These are phyloP conservation scores for Zosterops japonicus DNA, from an alignment of 2,113 vertebrate genomes.

Conservation along the genomic window DNA sequence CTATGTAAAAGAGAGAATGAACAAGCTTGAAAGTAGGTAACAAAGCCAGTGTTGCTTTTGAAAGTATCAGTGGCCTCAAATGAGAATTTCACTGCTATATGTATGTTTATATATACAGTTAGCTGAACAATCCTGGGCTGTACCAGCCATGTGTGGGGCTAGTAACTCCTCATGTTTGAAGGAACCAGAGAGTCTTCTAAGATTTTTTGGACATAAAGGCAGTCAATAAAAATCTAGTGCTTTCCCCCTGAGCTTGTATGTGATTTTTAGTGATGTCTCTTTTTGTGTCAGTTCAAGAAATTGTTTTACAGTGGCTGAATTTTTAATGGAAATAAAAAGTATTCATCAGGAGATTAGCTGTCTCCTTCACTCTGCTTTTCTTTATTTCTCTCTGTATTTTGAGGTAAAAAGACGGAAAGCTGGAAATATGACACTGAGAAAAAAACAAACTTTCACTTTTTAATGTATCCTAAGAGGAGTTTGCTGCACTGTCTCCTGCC, in stretches of 20 bases:
- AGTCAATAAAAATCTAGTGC: neutral
- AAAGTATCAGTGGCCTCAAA: neutral
- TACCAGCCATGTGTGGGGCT: neutral
- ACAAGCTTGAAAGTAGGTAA: neutral
- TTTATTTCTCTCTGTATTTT: neutral
- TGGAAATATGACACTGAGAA: neutral
- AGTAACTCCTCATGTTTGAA: neutral
- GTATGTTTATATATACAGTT: neutral
- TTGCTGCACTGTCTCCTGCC: neutral
- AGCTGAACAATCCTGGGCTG: neutral
- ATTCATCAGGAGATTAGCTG: neutral
- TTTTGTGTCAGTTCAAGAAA: slow-evolving; percentile 13
- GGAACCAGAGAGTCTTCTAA: neutral
- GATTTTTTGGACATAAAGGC: neutral
- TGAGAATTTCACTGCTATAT: neutral
- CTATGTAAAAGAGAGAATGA: neutral
- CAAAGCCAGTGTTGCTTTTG: neutral
- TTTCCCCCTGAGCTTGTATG: neutral
- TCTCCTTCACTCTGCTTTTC: neutral
- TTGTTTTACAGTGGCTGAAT: neutral
- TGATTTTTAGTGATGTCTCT: neutral
- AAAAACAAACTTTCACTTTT: neutral
- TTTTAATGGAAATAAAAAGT: slow-evolving; percentile 34
- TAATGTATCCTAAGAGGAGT: neutral
- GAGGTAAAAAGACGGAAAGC: neutral